phyloP scores from a whole-genome alignment of 2,113 vertebrate genomes.

The Copsychus sechellarum region DNA sequence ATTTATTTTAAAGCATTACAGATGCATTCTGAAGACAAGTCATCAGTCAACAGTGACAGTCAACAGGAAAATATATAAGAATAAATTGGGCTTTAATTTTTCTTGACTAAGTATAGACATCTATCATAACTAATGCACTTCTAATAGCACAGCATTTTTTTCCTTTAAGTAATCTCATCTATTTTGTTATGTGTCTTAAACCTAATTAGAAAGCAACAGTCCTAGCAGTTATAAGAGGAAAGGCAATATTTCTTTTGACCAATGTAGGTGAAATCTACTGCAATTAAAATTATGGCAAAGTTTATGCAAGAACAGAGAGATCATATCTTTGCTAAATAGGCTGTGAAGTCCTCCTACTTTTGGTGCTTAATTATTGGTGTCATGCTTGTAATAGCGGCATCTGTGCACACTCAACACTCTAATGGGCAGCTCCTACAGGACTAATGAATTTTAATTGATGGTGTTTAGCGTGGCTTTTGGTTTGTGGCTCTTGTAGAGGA shows the following conservation, averaged over 20 bases:
- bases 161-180: constrained; percentile 59
- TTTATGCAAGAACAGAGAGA: constrained; percentile 63
- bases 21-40: constrained; percentile 62
- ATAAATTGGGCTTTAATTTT: constrained; percentile 75
- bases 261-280: constrained; percentile 48
- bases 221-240: constrained; percentile 43
- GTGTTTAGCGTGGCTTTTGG: constrained; percentile 77
- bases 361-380: constrained; percentile 79
- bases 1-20: constrained; percentile 66
- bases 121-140: constrained; percentile 73
- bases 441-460: constrained; percentile 88
- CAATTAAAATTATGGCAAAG: constrained; percentile 71
- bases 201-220: constrained; percentile 70
- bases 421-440: constrained; percentile 80
- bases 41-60: constrained; percentile 68
- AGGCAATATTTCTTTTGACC: constrained; percentile 63
- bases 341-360: constrained; percentile 75
- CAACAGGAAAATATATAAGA: constrained; percentile 68
- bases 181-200: constrained; percentile 68
- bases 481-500: constrained; percentile 69
- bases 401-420: constrained; percentile 78
- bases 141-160: constrained; percentile 53
- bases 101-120: constrained; percentile 74
- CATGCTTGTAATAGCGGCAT: constrained; percentile 74
- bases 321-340: constrained; percentile 75